Conservation (phyloP, 2,797 vertebrate genomes). For the Anguilla obscura region DNA sequence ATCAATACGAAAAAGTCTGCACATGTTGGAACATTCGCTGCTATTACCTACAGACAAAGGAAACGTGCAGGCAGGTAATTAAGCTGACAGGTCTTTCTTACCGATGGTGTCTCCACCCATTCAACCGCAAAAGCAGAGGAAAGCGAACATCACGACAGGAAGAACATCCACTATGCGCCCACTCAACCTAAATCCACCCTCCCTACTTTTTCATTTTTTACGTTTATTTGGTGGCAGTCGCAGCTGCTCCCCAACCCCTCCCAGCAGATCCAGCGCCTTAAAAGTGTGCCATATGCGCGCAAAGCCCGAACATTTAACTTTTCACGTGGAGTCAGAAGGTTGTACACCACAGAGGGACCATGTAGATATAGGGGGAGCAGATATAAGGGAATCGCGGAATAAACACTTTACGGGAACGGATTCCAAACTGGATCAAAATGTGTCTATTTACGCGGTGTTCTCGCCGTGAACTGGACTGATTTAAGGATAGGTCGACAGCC, state of each 20-base stretch:
- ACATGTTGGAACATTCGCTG: background rate
- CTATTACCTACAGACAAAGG: conserved; percentile 2
- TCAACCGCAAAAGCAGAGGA: background rate
- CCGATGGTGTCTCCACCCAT: background rate
- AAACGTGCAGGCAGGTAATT: background rate
- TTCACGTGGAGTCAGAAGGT: background rate
- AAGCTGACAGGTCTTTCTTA: background rate
- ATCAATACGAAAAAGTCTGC: background rate
- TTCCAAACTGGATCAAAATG: background rate
- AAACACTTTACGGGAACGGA: background rate
- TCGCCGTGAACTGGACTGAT: too few relatives aligned
- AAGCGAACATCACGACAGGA: background rate
- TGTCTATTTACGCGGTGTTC: too few relatives aligned
- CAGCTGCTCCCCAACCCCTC: background rate
- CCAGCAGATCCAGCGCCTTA: background rate
- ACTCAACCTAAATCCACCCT: background rate
- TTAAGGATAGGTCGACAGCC: background rate
- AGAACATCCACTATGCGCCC: background rate
- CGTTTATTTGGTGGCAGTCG: background rate
- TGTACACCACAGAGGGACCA: background rate
- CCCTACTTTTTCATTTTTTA: background rate
- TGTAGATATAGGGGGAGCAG: background rate
- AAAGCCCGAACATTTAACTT: background rate
- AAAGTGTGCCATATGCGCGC: background rate
- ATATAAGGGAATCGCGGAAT: background rate